Percentiles rank a stretch among this genome's conserved stretches.
phyloP scores from a whole-genome alignment of 2,888 invertebrate species.

The Agrochola lychnidis region DNA sequence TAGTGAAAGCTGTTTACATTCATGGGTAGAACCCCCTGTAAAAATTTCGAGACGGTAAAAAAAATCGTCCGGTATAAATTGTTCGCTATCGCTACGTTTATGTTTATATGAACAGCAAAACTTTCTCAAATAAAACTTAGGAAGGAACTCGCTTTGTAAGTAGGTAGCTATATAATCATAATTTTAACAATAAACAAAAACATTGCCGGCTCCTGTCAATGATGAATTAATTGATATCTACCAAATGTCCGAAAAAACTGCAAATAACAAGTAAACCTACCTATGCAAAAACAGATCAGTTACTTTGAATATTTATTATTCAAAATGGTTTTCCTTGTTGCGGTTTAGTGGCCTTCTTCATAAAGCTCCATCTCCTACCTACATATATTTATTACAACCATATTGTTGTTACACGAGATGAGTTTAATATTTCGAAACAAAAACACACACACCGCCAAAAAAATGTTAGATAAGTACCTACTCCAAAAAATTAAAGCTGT shows the following conservation, averaged over 20 bases:
- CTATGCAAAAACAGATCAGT: constrained; percentile 37
- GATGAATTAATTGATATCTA: constrained; percentile 28
- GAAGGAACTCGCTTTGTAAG: background rate
- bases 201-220: background rate
- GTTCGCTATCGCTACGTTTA: background rate
- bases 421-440: constrained; percentile 8
- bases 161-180: background rate
- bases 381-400: background rate
- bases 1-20: too few relatives aligned
- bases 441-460: background rate
- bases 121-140: background rate
- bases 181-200: background rate
- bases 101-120: background rate
- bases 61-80: too few relatives aligned
- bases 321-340: constrained; percentile 48
- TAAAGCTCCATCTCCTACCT: background rate
- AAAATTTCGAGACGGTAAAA: too few relatives aligned
- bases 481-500: background rate
- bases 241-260: constrained; percentile 28
- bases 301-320: constrained; percentile 25
- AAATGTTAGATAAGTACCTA: background rate
- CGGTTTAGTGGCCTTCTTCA: constrained; percentile 23
- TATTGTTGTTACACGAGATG: constrained; percentile 5
- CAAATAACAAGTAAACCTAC: background rate
- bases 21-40: too few relatives aligned